Evolutionary conservation across 2,888 invertebrate species (phyloP).

Genomic region (Pinctada fucata): DNA sequence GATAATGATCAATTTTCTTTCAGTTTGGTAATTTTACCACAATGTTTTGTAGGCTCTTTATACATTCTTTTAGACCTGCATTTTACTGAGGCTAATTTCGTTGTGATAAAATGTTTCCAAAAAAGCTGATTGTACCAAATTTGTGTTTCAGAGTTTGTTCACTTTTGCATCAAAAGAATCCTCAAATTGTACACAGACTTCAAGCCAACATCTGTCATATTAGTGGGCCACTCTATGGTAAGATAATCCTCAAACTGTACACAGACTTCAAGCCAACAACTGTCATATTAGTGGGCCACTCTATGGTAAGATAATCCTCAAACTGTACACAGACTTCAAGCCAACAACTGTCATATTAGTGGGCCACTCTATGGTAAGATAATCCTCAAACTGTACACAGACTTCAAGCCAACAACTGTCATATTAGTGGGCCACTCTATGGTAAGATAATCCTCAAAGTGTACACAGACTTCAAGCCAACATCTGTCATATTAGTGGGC

Average conservation of each 20-base stretch:
- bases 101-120: no score
- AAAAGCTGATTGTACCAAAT: background rate
- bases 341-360: constrained; percentile 86
- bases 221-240: constrained; percentile 98
- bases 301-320: constrained; percentile 89
- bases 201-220: constrained; percentile 82
- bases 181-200: constrained; percentile 84
- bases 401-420: constrained; percentile 81
- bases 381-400: constrained; percentile 86
- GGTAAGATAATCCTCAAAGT: constrained; percentile 86
- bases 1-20: no score
- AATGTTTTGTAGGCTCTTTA: no score
- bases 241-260: constrained; percentile 86
- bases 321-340: constrained; percentile 82
- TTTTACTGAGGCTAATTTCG: no score
- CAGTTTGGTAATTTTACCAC: no score
- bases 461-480: constrained; percentile 81
- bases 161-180: constrained; percentile 83
- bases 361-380: constrained; percentile 94
- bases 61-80: no score
- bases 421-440: constrained; percentile 96
- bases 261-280: constrained; percentile 79
- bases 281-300: constrained; percentile 94
- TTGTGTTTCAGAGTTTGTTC: constrained; percentile 74
- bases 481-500: constrained; percentile 88